These are phyloP conservation scores for Leucophenga varia DNA, from an alignment of 1,140 invertebrate genomes.

Conservation along the genomic window DNA sequence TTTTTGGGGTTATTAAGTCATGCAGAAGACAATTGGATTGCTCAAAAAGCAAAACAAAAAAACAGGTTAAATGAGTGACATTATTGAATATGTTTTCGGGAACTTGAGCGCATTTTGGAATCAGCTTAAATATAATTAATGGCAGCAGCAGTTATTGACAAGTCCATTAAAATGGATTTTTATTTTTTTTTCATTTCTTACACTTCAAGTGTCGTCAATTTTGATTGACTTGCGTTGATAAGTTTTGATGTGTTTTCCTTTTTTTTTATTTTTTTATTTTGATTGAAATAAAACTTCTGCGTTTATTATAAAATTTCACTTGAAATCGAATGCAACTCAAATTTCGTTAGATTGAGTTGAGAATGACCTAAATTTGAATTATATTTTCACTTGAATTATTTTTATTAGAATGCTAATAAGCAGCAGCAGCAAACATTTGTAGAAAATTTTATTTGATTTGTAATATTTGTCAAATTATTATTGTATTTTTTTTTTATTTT, in stretches of 20 bases:
- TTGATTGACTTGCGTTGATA: constrained; percentile 8
- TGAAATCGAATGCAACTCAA: no score
- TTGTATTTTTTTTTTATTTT: constrained; percentile 10
- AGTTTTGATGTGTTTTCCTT: constrained; percentile 12
- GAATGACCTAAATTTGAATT: constrained; percentile 6
- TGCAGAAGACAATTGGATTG: constrained; percentile 53
- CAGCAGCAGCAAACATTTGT: constrained; percentile 15
- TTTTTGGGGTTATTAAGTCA: constrained; percentile 36
- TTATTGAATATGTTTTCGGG: constrained; percentile 14
- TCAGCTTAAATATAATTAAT: constrained; percentile 54
- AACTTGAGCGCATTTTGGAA: no score
- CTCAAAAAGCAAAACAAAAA: constrained; percentile 49
- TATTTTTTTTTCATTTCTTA: no score
- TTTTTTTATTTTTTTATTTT: constrained; percentile 21
- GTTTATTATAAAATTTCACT: no score
- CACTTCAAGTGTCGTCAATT: constrained; percentile 10
- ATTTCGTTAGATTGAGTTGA: no score
- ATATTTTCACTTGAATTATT: constrained; percentile 1
- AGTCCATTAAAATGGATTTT: constrained; percentile 44
- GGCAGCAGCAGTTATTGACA: constrained; percentile 48
- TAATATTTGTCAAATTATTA: constrained; percentile 7
- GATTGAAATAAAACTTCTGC: no score
- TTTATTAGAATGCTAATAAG: constrained; percentile 7
- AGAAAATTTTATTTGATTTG: not conserved
- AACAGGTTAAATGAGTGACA: constrained; percentile 46